Conservation (phyloP, 2,113 vertebrate species). For the Pachyramphus minor region DNA sequence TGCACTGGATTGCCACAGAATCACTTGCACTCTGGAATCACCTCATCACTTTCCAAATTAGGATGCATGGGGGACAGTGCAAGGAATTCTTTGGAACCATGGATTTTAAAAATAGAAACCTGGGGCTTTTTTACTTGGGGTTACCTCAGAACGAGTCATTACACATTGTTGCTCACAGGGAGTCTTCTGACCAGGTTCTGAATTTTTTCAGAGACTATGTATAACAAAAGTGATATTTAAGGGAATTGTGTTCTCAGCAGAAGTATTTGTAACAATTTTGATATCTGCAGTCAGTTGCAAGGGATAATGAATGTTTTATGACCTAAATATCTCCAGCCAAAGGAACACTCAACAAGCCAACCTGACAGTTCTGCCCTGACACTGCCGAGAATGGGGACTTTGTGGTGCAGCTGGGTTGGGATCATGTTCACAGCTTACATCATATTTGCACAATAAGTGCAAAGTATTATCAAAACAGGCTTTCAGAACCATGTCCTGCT, state of each 20-base stretch:
- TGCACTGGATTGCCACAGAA: constrained; percentile 6
- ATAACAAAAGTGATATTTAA: neutral
- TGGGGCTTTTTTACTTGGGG: neutral
- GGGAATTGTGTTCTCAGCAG: neutral
- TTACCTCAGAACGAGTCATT: neutral
- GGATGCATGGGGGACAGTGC: neutral
- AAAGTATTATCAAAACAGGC: neutral
- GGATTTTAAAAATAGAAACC: neutral
- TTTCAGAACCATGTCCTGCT: neutral
- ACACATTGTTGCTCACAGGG: neutral
- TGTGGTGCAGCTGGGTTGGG: constrained; percentile 24
- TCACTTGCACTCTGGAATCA: neutral
- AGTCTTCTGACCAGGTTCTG: neutral
- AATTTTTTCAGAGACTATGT: neutral
- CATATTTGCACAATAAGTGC: neutral
- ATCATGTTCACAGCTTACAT: neutral
- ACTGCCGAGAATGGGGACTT: neutral
- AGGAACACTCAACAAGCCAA: neutral
- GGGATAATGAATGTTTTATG: neutral
- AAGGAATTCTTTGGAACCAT: neutral
- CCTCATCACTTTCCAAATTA: neutral
- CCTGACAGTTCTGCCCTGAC: neutral
- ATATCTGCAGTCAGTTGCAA: neutral
- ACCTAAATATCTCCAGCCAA: neutral
- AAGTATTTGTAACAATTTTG: neutral